These are phyloP conservation scores for Emydocephalus ijimae DNA, from an alignment of 2,113 vertebrate genomes.

Conservation along the genomic window DNA sequence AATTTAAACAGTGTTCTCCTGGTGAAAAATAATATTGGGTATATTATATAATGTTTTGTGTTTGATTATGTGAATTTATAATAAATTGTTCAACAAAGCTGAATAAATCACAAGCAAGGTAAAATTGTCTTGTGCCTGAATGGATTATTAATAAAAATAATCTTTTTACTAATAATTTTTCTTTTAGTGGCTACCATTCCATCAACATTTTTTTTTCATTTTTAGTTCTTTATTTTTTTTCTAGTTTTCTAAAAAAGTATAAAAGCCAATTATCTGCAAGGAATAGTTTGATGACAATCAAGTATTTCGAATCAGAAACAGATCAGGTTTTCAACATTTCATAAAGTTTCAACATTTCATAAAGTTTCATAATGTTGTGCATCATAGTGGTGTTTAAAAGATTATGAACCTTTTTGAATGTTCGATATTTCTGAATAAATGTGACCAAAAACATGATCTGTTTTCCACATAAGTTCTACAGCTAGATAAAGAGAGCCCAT, in stretches of 20 bases:
- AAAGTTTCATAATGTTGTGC: not conserved
- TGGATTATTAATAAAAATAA: conserved; percentile 15
- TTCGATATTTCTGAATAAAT: not conserved
- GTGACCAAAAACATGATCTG: not conserved
- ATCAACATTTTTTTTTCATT: not conserved
- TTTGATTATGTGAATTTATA: conserved; percentile 50
- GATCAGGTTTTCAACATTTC: not conserved
- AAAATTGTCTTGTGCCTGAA: conserved; percentile 7
- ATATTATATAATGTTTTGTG: conserved; percentile 60
- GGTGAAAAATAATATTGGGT: conserved; percentile 63
- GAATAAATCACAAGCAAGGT: not conserved
- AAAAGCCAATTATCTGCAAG: not conserved
- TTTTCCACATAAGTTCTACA: not conserved
- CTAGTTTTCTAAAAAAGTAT: not conserved
- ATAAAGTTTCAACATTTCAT: not conserved
- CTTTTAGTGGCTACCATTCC: not conserved
- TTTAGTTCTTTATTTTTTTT: not conserved
- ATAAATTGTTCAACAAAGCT: conserved; percentile 43
- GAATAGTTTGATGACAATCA: not conserved
- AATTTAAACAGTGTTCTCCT: conserved; percentile 45
- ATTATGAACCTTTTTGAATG: not conserved
- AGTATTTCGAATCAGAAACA: not conserved
- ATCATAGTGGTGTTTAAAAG: not conserved
- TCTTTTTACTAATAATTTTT: not conserved
- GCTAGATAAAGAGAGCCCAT: not conserved